A percentile compares a stretch with the other conserved stretches of the same genome.
Evolutionary conservation across 2,797 vertebrate genomes (phyloP).

Genomic region (Podarcis lilfordi): DNA sequence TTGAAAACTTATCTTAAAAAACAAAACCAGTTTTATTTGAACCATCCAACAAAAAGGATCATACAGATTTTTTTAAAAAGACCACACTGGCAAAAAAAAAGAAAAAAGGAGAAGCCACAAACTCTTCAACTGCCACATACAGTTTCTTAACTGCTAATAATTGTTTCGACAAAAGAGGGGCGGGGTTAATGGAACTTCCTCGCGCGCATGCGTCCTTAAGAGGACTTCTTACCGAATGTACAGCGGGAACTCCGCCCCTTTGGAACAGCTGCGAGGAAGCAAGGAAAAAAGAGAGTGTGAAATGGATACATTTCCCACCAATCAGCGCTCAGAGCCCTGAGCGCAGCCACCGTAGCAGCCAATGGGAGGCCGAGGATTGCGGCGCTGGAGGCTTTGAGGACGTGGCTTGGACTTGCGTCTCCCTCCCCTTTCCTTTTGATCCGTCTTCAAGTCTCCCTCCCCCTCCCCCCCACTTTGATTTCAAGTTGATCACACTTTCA

Average conservation of each 20-base stretch:
- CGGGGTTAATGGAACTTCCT: rapidly evolving
- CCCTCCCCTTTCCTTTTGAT: not conserved
- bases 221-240: too few relatives aligned
- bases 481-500: not conserved
- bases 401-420: slow-evolving; percentile 7
- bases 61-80: too few relatives aligned
- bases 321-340: not conserved
- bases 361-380: not conserved
- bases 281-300: not conserved
- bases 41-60: too few relatives aligned
- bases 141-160: not conserved
- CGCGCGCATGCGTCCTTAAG: not conserved
- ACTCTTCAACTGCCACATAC: too few relatives aligned
- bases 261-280: not conserved
- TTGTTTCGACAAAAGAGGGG: not conserved
- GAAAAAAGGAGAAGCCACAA: too few relatives aligned
- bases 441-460: not conserved
- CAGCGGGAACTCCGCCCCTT: slow-evolving; percentile 39
- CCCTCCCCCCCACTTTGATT: not conserved
- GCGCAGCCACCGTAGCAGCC: not conserved
- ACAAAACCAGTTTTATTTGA: too few relatives aligned
- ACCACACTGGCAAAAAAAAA: too few relatives aligned
- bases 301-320: not conserved
- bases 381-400: slow-evolving; percentile 16
- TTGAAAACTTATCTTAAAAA: too few relatives aligned